Evolutionary conservation across 2,888 invertebrate genomes (phyloP).

Genomic region (Corythucha ciliata): DNA sequence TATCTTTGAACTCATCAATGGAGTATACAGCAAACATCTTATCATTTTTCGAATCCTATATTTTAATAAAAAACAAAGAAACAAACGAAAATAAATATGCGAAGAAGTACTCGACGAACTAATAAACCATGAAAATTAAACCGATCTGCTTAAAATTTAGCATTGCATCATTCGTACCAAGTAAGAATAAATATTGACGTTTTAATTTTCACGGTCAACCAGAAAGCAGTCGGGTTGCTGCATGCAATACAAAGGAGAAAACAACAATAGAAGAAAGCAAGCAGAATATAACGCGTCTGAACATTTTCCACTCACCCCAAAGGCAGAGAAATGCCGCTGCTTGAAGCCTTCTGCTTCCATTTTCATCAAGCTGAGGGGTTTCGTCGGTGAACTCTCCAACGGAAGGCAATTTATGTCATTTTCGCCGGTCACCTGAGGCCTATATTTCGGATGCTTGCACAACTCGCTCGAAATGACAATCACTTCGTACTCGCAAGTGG

Average conservation of each 20-base stretch:
- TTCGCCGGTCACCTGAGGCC: slow-evolving; percentile 48
- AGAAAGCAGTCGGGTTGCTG: too few relatives aligned
- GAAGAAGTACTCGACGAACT: too few relatives aligned
- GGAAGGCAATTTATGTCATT: slow-evolving; percentile 67
- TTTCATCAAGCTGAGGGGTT: slow-evolving; percentile 60
- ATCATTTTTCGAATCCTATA: slow-evolving; percentile 43
- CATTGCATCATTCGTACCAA: too few relatives aligned
- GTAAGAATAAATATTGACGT: too few relatives aligned
- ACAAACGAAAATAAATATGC: too few relatives aligned
- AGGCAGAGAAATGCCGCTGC: slow-evolving; percentile 46
- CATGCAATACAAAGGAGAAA: too few relatives aligned
- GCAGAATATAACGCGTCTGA: neutral
- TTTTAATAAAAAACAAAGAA: too few relatives aligned
- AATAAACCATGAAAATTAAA: too few relatives aligned
- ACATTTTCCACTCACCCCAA: slow-evolving; percentile 19
- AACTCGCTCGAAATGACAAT: slow-evolving; percentile 78
- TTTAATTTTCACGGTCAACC: too few relatives aligned
- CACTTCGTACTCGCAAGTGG: slow-evolving; percentile 90
- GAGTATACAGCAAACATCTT: slow-evolving; percentile 45
- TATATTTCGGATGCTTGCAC: slow-evolving; percentile 82
- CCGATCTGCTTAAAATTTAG: too few relatives aligned
- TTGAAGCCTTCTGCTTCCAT: slow-evolving; percentile 63
- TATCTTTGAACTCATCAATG: slow-evolving; percentile 43
- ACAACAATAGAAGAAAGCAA: neutral
- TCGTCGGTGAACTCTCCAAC: slow-evolving; percentile 54